Evolutionary conservation across 2,888 invertebrate genomes (phyloP).

Genomic region (Bugula neritina): DNA sequence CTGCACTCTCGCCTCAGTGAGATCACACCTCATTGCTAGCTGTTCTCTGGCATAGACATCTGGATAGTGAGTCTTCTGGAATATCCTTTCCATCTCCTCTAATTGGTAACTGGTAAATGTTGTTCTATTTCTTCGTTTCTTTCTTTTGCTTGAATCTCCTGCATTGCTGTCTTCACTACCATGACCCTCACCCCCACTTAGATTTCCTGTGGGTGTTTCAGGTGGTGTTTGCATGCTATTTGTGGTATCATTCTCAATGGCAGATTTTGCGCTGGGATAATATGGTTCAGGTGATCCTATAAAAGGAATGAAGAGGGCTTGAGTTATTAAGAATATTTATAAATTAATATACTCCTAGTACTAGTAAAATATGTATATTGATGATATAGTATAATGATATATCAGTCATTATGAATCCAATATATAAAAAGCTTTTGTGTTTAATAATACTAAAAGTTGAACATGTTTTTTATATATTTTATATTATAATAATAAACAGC

Average conservation of each 20-base stretch:
- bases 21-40: constrained; percentile 49
- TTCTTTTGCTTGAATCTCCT: constrained; percentile 36
- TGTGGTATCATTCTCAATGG: constrained; percentile 12
- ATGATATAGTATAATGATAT: too few relatives aligned
- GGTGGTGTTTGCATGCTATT: constrained; percentile 30
- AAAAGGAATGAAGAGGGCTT: too few relatives aligned
- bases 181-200: constrained; percentile 21
- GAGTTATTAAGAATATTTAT: too few relatives aligned
- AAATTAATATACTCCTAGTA: too few relatives aligned
- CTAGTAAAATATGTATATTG: too few relatives aligned
- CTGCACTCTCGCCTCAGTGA: constrained; percentile 53
- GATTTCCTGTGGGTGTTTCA: constrained; percentile 24
- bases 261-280: background rate
- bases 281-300: constrained; percentile 2
- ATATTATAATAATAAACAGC: too few relatives aligned
- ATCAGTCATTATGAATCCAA: too few relatives aligned
- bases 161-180: constrained; percentile 20
- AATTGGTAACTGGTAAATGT: constrained; percentile 54
- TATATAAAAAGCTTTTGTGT: too few relatives aligned
- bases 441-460: too few relatives aligned
- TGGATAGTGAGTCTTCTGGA: constrained; percentile 54
- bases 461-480: too few relatives aligned
- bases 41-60: constrained; percentile 54
- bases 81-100: constrained; percentile 53
- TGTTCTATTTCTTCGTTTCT: constrained; percentile 52